Evolutionary conservation across 2,113 vertebrate genomes (phyloP), one percentile per base, ranked within the genome.

Genomic region (Turnix velox): DNA sequence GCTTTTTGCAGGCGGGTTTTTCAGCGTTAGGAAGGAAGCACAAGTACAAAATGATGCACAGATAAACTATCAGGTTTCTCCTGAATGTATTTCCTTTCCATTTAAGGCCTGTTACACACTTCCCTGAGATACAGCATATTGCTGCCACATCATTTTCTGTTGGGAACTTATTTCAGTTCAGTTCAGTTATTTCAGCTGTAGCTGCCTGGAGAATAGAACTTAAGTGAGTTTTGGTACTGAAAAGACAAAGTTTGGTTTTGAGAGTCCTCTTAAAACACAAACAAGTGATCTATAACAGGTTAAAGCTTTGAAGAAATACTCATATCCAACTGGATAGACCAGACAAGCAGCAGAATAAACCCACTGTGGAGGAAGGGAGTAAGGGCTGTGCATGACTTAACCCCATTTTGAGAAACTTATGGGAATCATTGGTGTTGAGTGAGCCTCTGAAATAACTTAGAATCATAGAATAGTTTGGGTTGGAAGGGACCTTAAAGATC

Each of bases 1-100:
- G 92, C 71, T 88, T 90, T 90, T 88, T 91, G 83, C 85, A 85
- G 84, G 35, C 4, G 82, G 94, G 76, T 79, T 96, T 95, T 94
- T 83, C 90, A 51, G 94, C 54, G 92, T 71, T 93, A 96, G 90
- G 93, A 95, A 91, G 92, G 87, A 97, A 94, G 95, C 78, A 82
- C 31, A 62, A 94, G 72, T 66, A 94, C 51, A 73, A 78, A 94
- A 94, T 28, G 88, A 96, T 93, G 92, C 90, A 90, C 81, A 94
- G 97, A 97, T 86, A 95, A 66, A 90, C 92, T 93, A 94, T 92
- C 78, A 63, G 52, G 1, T 58, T 96, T 81, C 61, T 80, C 84
- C 95, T 74, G 58, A 62, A 2, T 31, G 14, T 76, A 58, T 68
- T 89, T 87, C 39, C 22, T 87, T 94, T 42, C 59, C 39, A 4